Conservation (phyloP, 2,888 invertebrate genomes). For the Allacma fusca region DNA sequence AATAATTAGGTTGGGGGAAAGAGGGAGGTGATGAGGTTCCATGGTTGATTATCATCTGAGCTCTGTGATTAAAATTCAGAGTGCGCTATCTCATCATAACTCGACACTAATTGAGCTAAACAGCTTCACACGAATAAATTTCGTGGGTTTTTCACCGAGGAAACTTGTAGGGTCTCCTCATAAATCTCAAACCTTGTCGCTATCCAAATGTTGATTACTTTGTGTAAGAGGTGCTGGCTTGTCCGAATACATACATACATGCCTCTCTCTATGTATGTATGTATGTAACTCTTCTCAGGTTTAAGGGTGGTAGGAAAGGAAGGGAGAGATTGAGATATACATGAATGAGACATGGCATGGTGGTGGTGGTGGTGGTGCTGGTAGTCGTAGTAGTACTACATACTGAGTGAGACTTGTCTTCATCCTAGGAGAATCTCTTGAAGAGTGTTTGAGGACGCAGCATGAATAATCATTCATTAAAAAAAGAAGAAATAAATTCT, state of each 20-base stretch:
- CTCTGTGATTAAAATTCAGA: constrained; percentile 58
- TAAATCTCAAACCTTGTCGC: constrained; percentile 50
- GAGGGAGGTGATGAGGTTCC: constrained; percentile 37
- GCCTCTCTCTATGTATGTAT: too few relatives aligned
- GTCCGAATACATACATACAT: too few relatives aligned
- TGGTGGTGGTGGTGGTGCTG: too few relatives aligned
- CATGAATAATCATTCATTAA: constrained; percentile 52
- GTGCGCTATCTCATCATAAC: constrained; percentile 61
- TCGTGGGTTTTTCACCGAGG: constrained; percentile 53
- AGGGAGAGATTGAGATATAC: background rate
- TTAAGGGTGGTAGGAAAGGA: background rate
- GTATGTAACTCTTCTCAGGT: background rate
- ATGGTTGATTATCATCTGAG: constrained; percentile 41
- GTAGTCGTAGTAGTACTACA: too few relatives aligned
- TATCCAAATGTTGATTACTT: constrained; percentile 48
- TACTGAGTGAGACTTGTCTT: background rate
- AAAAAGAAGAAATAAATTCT: background rate
- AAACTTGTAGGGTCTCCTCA: constrained; percentile 50
- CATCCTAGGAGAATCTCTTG: background rate
- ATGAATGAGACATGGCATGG: too few relatives aligned
- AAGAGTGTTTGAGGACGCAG: constrained; percentile 2
- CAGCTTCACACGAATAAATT: constrained; percentile 60
- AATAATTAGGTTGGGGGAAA: constrained; percentile 43
- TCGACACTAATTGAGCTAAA: constrained; percentile 61
- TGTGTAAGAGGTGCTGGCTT: background rate